phyloP scores from a whole-genome alignment of 2,888 invertebrate genomes.

The Pseudanteris insignis region DNA sequence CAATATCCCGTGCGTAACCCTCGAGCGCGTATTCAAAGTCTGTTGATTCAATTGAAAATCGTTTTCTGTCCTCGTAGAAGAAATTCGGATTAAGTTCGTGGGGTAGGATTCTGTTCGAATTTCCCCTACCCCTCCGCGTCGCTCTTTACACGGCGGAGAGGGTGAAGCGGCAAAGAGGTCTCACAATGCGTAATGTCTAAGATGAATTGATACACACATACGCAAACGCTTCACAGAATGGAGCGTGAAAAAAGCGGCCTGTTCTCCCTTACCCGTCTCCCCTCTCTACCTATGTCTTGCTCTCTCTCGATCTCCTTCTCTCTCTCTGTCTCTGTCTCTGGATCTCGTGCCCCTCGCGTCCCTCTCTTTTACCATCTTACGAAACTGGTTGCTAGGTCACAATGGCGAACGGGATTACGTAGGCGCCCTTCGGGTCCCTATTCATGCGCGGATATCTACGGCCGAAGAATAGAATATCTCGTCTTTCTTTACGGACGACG shows the following conservation, averaged over 20 bases:
- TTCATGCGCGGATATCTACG: constrained; percentile 45
- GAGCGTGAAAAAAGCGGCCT: constrained; percentile 51
- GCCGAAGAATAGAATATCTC: constrained; percentile 24
- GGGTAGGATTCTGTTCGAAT: neutral
- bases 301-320: no score
- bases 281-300: no score
- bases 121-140: neutral
- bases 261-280: neutral
- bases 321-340: no score
- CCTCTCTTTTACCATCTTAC: neutral
- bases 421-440: constrained; percentile 60
- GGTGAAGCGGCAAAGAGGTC: constrained; percentile 29
- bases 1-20: constrained; percentile 23
- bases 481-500: constrained; percentile 12
- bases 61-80: constrained; percentile 26
- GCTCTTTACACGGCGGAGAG: constrained; percentile 19
- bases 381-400: constrained; percentile 52
- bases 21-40: constrained; percentile 19
- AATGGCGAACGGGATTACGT: constrained; percentile 59
- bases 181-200: constrained; percentile 29
- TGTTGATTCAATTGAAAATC: constrained; percentile 30
- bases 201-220: constrained; percentile 35
- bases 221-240: constrained; percentile 36
- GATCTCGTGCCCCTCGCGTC: neutral
- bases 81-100: constrained; percentile 25